These are phyloP conservation scores for Thaumatotibia leucotreta DNA, from an alignment of 1,140 invertebrate genomes.

Conservation along the genomic window DNA sequence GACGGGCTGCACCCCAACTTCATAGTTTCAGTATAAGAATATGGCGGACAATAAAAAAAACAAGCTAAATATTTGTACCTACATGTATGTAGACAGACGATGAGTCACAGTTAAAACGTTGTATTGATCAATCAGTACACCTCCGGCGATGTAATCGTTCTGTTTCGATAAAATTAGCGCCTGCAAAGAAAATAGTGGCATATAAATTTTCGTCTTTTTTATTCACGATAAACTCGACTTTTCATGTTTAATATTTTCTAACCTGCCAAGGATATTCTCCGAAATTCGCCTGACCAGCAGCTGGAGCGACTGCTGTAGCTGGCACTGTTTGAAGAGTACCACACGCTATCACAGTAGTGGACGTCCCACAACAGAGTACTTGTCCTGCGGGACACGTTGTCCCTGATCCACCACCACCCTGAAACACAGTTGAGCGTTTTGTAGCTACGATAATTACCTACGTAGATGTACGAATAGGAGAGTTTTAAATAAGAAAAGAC, in stretches of 20 bases:
- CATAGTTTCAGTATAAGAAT: too few relatives aligned
- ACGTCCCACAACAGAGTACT: constrained; percentile 66
- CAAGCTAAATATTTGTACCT: constrained; percentile 62
- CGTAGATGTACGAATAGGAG: too few relatives aligned
- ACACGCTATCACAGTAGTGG: constrained; percentile 29
- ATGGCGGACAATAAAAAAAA: too few relatives aligned
- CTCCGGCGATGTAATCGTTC: constrained; percentile 82
- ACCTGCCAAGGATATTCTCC: constrained; percentile 79
- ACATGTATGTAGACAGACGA: constrained; percentile 79
- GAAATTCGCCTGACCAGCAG: constrained; percentile 73
- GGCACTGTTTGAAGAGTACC: constrained; percentile 59
- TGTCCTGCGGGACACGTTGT: constrained; percentile 61
- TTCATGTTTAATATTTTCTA: neutral
- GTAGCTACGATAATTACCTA: neutral
- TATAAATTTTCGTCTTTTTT: too few relatives aligned
- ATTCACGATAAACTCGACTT: too few relatives aligned
- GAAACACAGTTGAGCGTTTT: constrained; percentile 11
- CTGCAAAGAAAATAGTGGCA: constrained; percentile 33
- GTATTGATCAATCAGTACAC: constrained; percentile 79
- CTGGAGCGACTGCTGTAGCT: constrained; percentile 40
- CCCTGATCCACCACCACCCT: constrained; percentile 25
- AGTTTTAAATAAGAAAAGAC: neutral
- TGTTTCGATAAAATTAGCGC: constrained; percentile 65
- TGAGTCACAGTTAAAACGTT: constrained; percentile 84
- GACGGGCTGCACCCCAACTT: too few relatives aligned